These are phyloP conservation scores for Rhinoptilus africanus DNA, from an alignment of 2,113 vertebrate genomes.

Conservation along the genomic window DNA sequence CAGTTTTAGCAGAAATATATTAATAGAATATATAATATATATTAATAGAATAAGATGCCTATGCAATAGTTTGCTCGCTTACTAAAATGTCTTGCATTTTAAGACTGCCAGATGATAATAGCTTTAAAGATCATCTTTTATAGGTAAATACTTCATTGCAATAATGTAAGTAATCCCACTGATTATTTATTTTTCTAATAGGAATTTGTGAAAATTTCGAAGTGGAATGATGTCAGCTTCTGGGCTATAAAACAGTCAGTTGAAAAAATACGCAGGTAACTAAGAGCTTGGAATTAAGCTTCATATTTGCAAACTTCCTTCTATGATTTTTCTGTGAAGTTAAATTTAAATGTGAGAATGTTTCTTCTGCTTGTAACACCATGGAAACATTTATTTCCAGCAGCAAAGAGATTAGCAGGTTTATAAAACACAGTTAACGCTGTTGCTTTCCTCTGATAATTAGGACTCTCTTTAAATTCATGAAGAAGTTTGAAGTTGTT, in stretches of 20 bases:
- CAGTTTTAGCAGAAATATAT: neutral
- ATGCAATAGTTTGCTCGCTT: neutral
- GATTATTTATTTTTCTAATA: conserved; percentile 58
- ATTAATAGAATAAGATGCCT: neutral
- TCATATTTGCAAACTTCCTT: neutral
- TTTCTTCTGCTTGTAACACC: neutral
- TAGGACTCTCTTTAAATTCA: conserved; percentile 96
- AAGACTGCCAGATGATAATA: neutral
- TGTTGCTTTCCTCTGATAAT: neutral
- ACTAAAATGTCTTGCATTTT: neutral
- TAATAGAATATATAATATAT: neutral
- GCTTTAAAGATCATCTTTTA: neutral
- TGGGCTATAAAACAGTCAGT: conserved; percentile 98
- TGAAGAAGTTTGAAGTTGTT: conserved; percentile 89
- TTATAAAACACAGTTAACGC: neutral
- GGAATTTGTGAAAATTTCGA: conserved; percentile 98
- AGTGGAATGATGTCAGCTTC: conserved; percentile 97
- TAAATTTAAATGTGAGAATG: neutral
- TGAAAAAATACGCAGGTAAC: conserved; percentile 94
- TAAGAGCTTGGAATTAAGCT: neutral
- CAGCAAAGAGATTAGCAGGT: neutral
- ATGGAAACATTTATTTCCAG: neutral
- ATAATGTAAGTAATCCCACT: neutral
- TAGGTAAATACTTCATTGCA: neutral
- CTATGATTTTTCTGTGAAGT: neutral